Percentiles rank a stretch among this genome's conserved stretches.
These are phyloP conservation scores for Drosophila suzukii DNA, from an alignment of 1,140 invertebrate species.

Conservation along the genomic window DNA sequence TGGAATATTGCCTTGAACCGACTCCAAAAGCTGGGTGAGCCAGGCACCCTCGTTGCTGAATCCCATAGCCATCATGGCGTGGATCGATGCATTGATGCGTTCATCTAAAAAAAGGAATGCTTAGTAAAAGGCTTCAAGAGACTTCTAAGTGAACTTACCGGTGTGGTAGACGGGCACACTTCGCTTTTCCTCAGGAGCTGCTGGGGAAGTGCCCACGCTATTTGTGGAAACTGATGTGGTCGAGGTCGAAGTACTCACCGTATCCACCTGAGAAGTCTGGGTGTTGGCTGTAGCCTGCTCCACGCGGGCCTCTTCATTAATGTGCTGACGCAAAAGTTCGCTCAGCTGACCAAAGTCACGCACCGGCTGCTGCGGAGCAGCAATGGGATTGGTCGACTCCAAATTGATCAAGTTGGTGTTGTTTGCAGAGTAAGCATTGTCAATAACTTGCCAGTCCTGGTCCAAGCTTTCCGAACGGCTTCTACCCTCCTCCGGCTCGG, in stretches of 20 bases:
- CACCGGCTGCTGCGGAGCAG: slow-evolving; percentile 25
- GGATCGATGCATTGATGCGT: slow-evolving; percentile 87
- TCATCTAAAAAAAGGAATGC: slow-evolving; percentile 84
- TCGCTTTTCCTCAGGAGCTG: slow-evolving; percentile 59
- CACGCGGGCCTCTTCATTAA: slow-evolving; percentile 59
- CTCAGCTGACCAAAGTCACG: slow-evolving; percentile 55
- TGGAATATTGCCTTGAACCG: slow-evolving; percentile 89
- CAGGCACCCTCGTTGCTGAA: slow-evolving; percentile 90
- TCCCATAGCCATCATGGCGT: slow-evolving; percentile 92
- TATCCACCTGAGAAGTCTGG: slow-evolving; percentile 58
- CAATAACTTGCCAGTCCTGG: slow-evolving; percentile 74
- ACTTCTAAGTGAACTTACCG: slow-evolving; percentile 32
- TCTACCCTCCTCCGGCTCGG: slow-evolving; percentile 8
- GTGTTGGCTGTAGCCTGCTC: slow-evolving; percentile 62
- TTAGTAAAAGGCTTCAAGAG: background rate
- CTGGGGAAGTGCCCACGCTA: slow-evolving; percentile 53
- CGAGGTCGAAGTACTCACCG: slow-evolving; percentile 64
- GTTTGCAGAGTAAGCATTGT: slow-evolving; percentile 41
- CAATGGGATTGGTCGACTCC: slow-evolving; percentile 21
- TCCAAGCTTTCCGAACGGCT: slow-evolving; percentile 66
- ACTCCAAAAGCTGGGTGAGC: slow-evolving; percentile 86
- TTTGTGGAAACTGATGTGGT: slow-evolving; percentile 58
- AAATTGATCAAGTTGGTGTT: slow-evolving; percentile 60
- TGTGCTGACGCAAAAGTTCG: slow-evolving; percentile 63
- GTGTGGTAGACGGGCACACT: slow-evolving; percentile 59